These are phyloP conservation scores for Ptilodon capucinus DNA, from an alignment of 2,888 invertebrate species.

Conservation along the genomic window DNA sequence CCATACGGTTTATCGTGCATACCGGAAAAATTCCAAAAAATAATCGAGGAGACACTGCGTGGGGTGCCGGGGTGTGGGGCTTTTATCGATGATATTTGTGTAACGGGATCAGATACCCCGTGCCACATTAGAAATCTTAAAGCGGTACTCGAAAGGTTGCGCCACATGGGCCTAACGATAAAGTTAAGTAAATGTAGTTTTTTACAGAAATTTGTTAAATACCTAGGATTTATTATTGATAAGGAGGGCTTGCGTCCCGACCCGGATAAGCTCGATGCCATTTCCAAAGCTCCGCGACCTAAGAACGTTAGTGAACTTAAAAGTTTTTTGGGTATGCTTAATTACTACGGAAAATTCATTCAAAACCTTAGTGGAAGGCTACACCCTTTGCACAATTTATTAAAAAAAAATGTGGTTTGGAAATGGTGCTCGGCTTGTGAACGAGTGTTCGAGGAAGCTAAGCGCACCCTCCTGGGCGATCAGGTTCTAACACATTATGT, in stretches of 20 bases:
- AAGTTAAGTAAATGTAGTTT: slow-evolving; percentile 27
- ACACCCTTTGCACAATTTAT: slow-evolving; percentile 1
- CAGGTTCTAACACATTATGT: slow-evolving; percentile 1
- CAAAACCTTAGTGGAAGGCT: not conserved
- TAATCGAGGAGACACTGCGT: slow-evolving; percentile 3
- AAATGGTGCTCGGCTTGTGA: not conserved
- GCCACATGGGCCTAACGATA: slow-evolving; percentile 15
- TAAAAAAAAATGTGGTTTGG: slow-evolving; percentile 1
- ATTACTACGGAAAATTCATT: slow-evolving; percentile 21
- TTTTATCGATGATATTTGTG: slow-evolving; percentile 11
- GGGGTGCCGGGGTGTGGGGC: not conserved
- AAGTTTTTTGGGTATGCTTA: slow-evolving; percentile 20
- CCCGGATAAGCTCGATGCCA: slow-evolving; percentile 3
- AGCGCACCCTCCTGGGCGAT: not conserved
- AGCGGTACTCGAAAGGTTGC: slow-evolving; percentile 14
- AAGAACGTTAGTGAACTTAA: slow-evolving; percentile 14
- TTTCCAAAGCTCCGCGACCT: slow-evolving; percentile 13
- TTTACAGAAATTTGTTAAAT: slow-evolving; percentile 20
- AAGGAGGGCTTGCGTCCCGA: slow-evolving; percentile 13
- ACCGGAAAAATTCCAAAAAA: slow-evolving; percentile 1
- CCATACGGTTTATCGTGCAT: slow-evolving; percentile 3
- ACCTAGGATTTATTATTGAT: slow-evolving; percentile 18
- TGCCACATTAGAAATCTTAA: slow-evolving; percentile 6
- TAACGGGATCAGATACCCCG: not conserved
- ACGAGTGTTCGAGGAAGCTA: not conserved